These are phyloP conservation scores for Actinia equina DNA, from an alignment of 64 coral and sea anemone genomes.

Conservation along the genomic window DNA sequence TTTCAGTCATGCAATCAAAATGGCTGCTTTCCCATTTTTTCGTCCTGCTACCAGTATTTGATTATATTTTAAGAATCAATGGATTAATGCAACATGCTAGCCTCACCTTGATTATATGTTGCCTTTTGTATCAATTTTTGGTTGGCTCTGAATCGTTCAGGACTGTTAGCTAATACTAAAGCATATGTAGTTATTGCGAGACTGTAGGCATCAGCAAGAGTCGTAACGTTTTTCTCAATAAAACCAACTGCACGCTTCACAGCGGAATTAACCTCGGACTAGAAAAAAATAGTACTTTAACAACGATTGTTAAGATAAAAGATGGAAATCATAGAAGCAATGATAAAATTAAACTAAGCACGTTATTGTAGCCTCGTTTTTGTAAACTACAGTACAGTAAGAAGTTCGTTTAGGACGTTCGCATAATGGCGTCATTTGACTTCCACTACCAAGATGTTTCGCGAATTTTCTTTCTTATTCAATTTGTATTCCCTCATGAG, in stretches of 20 bases:
- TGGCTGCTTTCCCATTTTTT: no score
- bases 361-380: no score
- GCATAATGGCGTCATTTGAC: no score
- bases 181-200: conserved; percentile 83
- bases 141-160: conserved; percentile 58
- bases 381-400: no score
- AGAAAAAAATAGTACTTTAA: neutral
- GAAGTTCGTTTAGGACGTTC: no score
- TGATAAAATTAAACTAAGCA: neutral
- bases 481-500: no score
- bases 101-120: conserved; percentile 64
- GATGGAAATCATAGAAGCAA: neutral
- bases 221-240: conserved; percentile 43
- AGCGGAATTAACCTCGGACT: conserved; percentile 13
- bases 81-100: no score
- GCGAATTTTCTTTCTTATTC: no score
- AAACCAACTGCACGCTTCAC: conserved; percentile 44
- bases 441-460: no score
- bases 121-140: conserved; percentile 55
- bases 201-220: conserved; percentile 53
- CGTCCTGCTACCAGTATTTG: no score
- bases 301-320: neutral
- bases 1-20: no score
- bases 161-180: conserved; percentile 50
- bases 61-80: no score